Evolutionary conservation across 2,797 vertebrate species (phyloP).

Genomic region (Eulemur coronatus): DNA sequence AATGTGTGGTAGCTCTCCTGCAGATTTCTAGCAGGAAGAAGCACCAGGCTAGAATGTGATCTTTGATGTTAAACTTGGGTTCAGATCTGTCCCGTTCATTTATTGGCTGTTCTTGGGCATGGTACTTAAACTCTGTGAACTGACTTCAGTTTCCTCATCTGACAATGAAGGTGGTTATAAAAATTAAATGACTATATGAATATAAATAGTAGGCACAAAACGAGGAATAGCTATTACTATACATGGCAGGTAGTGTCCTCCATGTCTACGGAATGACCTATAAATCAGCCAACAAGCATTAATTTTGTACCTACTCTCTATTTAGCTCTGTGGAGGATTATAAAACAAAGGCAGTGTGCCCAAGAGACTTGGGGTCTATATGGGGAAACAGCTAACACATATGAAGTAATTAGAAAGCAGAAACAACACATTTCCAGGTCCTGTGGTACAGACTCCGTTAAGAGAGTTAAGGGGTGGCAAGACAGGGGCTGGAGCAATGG

Average conservation of each 20-base stretch:
- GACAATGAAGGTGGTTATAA: background rate
- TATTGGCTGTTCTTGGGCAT: background rate
- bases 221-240: background rate
- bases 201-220: background rate
- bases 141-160: background rate
- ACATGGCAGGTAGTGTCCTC: background rate
- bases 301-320: background rate
- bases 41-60: background rate
- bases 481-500: background rate
- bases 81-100: background rate
- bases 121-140: background rate
- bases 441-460: background rate
- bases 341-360: slow-evolving; percentile 3
- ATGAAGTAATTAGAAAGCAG: slow-evolving; percentile 26
- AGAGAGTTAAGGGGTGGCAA: background rate
- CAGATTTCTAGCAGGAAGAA: background rate
- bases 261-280: background rate
- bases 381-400: background rate
- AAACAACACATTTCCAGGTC: background rate
- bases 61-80: background rate
- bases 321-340: background rate
- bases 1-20: background rate
- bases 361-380: background rate
- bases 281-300: background rate
- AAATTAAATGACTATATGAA: background rate